Evolutionary conservation across 2,888 invertebrate genomes (phyloP), one percentile per base, ranked within the genome.

Genomic region (Callinectes sapidus): DNA sequence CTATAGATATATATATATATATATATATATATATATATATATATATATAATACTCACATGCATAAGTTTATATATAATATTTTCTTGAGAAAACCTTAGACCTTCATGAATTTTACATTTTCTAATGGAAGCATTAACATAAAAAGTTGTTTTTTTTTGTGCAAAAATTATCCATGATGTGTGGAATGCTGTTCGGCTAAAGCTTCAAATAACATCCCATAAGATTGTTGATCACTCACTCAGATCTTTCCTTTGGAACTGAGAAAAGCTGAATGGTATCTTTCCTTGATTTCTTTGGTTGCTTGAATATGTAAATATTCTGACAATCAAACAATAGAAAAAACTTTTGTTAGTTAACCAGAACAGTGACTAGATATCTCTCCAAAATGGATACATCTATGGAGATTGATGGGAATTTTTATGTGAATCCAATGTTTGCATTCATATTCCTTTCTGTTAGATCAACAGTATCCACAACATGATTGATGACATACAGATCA

Each of bases 1-100:
- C 28, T 32, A 54, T 32, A 87, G 23, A 87, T 48, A 87, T 48
- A 87, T 48, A 87, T 48, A 87, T 48, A 87, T 48, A 87, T 23
- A 87, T 87, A 87, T 87, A 87, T 87, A 87, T 71, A 66, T 90
- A 71, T 71, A 66, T 90, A 85, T 85, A 85, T 85, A 54, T 90
- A 90, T 90, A 42, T 54, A 54, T 90, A 85, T 85, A 85, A 28
- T 28, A 28, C 13, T n/a, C 28, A 71, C n/a, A 28, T 87, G 32
- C 32, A 85, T 85, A 85, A 23, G n/a, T 85, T 23, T n/a, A 85
- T 85, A 85, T n/a, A 71, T 71, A 71, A 28, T 71, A n/a, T 71
- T 28, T 28, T 28, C 71, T 71, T 10, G 13, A 71, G 13, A 0
- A n/a, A 71, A 71, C 28, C 28, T 28, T 71, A 28, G n/a, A 1